Evolutionary conservation across 2,113 vertebrate species (phyloP), one percentile per base, ranked within the genome.

Genomic region (Pagrus major): DNA sequence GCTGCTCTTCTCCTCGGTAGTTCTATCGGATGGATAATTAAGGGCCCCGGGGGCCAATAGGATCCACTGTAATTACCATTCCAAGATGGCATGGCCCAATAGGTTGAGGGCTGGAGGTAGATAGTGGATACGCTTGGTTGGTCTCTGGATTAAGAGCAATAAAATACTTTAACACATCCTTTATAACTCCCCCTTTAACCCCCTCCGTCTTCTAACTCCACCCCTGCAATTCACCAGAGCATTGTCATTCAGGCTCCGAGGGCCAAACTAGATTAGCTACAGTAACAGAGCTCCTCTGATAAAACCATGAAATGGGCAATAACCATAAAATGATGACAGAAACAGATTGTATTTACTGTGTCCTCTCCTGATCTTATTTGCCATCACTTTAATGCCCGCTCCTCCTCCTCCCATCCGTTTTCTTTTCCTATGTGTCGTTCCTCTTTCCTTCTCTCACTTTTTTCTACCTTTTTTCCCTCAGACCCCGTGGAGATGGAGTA

Each of bases 401-500:
- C 21, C 63, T 52, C 46, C 46, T 54, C 46, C 18, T 9, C 39
- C 25, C 31, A 15, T 39, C 25, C 27, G n/a, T n/a, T 64, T 23
- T 61, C 35, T 54, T 70, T 63, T 37, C 18, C 8, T 14, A 20
- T n/a, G n/a, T n/a, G n/a, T n/a, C n/a, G n/a, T n/a, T 12, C 21
- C 1, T 75, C n/a, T 76, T 75, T 41, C 41, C 63, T 35, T 71
- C 18, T n/a, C 71, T 20, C 74, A n/a, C n/a, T n/a, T n/a, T n/a
- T n/a, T n/a, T n/a, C n/a, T n/a, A n/a, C n/a, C n/a, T n/a, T n/a
- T n/a, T n/a, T n/a, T n/a, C 55, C 41, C 39, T 52, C 93, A 99
- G 98, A 99, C 86, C 96, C 98, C 0, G 87, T 94, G 0, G 97
- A 99, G 85, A 96, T 97, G 95, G 98, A 99, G 83, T 99, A 99